Evolutionary conservation across 2,113 vertebrate genomes (phyloP).

Genomic region (Pollachius pollachius): DNA sequence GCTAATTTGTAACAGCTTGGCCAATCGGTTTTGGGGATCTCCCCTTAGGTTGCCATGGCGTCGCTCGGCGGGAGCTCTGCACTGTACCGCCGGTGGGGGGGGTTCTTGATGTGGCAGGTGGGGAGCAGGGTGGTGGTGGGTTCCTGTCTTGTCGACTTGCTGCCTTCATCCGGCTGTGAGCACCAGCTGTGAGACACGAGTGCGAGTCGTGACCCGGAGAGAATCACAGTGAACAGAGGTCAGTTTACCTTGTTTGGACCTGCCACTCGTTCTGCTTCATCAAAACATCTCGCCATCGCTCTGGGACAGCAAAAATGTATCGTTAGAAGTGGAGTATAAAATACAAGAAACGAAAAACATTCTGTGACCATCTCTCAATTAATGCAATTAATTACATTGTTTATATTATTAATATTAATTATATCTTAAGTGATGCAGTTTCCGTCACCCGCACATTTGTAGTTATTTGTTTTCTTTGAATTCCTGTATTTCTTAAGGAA

Average conservation of each 20-base stretch:
- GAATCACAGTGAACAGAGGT: slow-evolving; percentile 27
- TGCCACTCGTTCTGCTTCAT: neutral
- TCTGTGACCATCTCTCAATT: too few species aligned
- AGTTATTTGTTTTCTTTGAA: neutral
- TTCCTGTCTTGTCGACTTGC: slow-evolving; percentile 33
- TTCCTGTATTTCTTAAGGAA: slow-evolving; percentile 28
- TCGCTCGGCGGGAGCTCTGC: slow-evolving; percentile 46
- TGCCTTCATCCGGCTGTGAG: slow-evolving; percentile 29
- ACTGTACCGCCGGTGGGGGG: neutral
- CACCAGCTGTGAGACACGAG: slow-evolving; percentile 54
- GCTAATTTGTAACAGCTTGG: slow-evolving; percentile 74
- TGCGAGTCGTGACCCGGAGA: slow-evolving; percentile 38
- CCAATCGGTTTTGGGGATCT: slow-evolving; percentile 53
- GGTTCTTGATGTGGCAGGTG: slow-evolving; percentile 54
- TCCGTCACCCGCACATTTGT: too few species aligned
- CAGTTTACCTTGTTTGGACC: slow-evolving; percentile 9
- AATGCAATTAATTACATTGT: too few species aligned
- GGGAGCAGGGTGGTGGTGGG: slow-evolving; percentile 33
- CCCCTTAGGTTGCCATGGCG: slow-evolving; percentile 43
- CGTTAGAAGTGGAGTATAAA: too few species aligned
- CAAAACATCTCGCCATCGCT: too few species aligned
- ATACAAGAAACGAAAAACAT: too few species aligned
- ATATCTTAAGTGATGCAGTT: too few species aligned
- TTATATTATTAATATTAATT: too few species aligned
- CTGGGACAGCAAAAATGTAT: too few species aligned